Percentiles rank a stretch among this genome's conserved stretches.
Evolutionary conservation across 2,113 vertebrate species (phyloP).

Genomic region (Neolamprologus tretocephalus): DNA sequence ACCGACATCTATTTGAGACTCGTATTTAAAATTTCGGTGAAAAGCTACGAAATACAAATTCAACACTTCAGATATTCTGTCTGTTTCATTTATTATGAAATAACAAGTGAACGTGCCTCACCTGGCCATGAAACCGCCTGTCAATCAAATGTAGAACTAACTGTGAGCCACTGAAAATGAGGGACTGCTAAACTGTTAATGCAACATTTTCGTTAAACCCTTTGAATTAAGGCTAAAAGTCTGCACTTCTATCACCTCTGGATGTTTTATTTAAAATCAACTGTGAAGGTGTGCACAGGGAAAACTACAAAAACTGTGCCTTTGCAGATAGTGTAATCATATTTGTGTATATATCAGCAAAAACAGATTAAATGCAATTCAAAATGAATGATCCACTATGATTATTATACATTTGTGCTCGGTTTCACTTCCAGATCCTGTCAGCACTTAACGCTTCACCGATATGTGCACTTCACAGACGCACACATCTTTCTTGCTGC

Average conservation of each 20-base stretch:
- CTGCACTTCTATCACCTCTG: neutral
- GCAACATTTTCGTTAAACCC: neutral
- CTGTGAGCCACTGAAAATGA: neutral
- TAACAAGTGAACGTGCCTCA: neutral
- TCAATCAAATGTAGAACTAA: neutral
- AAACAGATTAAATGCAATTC: neutral
- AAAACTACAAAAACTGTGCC: neutral
- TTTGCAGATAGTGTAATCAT: neutral
- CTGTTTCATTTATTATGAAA: neutral
- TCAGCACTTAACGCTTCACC: neutral
- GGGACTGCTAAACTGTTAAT: neutral
- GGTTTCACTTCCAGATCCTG: neutral
- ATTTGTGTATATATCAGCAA: neutral
- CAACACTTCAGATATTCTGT: neutral
- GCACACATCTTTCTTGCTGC: neutral
- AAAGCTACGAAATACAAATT: neutral
- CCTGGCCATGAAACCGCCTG: fast-evolving
- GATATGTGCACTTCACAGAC: neutral
- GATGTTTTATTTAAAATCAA: neutral
- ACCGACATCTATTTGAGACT: neutral
- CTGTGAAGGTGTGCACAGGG: neutral
- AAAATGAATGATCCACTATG: neutral
- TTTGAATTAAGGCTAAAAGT: neutral
- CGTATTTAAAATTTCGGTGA: neutral
- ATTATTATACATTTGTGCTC: neutral